Percentiles rank a stretch among this genome's conserved stretches.
Conservation (phyloP, 2,888 invertebrate species). For the Drosophila neotestacea region DNA sequence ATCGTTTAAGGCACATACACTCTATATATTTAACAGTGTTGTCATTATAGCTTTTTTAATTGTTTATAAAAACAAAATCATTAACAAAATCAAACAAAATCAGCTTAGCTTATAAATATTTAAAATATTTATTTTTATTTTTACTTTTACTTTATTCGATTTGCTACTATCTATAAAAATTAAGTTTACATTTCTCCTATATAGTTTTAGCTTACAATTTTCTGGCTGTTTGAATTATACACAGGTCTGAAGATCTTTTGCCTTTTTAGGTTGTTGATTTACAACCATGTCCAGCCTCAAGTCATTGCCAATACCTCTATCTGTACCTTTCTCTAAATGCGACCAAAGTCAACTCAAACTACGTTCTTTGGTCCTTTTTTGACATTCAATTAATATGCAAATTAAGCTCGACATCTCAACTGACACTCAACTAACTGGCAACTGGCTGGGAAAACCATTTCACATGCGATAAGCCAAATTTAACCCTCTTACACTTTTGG, state of each 20-base stretch:
- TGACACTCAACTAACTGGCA: slow-evolving; percentile 20
- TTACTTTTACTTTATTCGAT: no score
- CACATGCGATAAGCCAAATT: slow-evolving; percentile 61
- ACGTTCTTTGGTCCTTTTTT: slow-evolving; percentile 56
- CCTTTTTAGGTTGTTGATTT: slow-evolving; percentile 23
- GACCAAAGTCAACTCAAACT: slow-evolving; percentile 20
- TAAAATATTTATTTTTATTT: no score
- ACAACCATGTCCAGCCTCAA: slow-evolving; percentile 21
- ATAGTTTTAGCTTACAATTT: no score
- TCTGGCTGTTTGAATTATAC: no score
- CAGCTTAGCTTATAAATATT: no score
- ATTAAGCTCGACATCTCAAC: slow-evolving; percentile 49
- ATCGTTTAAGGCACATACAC: neutral
- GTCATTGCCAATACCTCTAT: slow-evolving; percentile 27
- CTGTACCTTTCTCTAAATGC: slow-evolving; percentile 1
- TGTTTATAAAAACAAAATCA: no score
- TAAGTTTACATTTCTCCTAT: no score
- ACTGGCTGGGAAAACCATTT: slow-evolving; percentile 32
- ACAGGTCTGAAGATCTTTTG: neutral
- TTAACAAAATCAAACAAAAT: no score
- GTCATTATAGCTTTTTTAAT: no score
- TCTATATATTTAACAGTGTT: neutral
- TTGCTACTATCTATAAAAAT: no score
- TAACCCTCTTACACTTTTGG: slow-evolving; percentile 49
- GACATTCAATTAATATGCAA: slow-evolving; percentile 81